Conservation (phyloP, 2,888 invertebrate genomes). For the Orthosia cruda region DNA sequence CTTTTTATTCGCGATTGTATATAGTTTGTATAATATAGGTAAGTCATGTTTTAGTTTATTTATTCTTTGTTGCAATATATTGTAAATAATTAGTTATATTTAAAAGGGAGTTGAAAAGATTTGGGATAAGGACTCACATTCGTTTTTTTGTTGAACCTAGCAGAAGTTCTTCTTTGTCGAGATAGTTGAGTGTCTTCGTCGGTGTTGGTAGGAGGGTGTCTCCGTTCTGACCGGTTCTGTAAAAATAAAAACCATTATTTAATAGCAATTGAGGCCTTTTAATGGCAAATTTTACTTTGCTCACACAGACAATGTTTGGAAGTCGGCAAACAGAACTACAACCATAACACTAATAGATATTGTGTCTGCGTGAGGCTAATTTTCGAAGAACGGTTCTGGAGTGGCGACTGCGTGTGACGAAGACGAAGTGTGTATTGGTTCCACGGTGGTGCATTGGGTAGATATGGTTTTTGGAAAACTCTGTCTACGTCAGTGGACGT, state of each 20-base stretch:
- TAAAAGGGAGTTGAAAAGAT: background rate
- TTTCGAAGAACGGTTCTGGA: background rate
- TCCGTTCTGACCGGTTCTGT: constrained; percentile 72
- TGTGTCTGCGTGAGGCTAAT: too few species aligned
- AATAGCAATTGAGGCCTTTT: background rate
- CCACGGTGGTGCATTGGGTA: too few species aligned
- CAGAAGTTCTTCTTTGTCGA: constrained; percentile 86
- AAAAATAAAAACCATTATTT: constrained; percentile 2
- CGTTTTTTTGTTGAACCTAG: constrained; percentile 84
- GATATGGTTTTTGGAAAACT: too few species aligned
- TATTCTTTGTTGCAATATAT: too few species aligned
- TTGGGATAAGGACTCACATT: constrained; percentile 69
- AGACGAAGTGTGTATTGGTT: too few species aligned
- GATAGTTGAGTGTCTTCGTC: constrained; percentile 88
- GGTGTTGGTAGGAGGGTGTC: constrained; percentile 80
- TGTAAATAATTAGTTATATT: too few species aligned
- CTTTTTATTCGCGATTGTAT: too few species aligned
- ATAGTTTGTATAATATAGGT: too few species aligned
- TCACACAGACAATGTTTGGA: background rate
- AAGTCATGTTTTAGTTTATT: too few species aligned
- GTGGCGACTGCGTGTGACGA: background rate
- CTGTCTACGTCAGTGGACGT: too few species aligned
- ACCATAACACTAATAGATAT: background rate
- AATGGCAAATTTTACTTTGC: background rate
- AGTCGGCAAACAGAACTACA: background rate